Evolutionary conservation across 2,113 vertebrate genomes (phyloP), one percentile per base, ranked within the genome.

Genomic region (Pterocles orientalis): DNA sequence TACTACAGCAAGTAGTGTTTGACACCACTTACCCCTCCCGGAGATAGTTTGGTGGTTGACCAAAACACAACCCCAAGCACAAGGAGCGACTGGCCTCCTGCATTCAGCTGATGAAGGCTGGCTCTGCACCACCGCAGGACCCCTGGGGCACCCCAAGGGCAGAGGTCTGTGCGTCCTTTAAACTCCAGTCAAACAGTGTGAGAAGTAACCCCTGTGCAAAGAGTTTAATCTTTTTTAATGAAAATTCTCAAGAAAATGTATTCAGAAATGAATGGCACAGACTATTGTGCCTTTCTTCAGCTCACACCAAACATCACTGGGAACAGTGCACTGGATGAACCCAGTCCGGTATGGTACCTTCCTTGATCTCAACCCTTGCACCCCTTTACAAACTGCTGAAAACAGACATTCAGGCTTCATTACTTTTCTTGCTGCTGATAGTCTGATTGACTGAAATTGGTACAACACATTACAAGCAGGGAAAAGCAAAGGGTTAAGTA

Each of bases 61-160:
- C 90, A 94, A 88, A 93, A 87, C 72, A 81, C 45, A 83, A 56
- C 24, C 50, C 75, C 87, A 58, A 58, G 79, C 47, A 54, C 51
- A 53, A 88, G n/a, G 36, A 65, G 9, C 0, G 1, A 70, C 60
- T 66, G 0, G 1, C n/a, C 28, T 66, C 33, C 47, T 7, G 43
- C 2, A 0, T 24, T n/a, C 2, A 1, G 14, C 12, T 58, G 48
- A 51, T 58, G 25, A 36, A 68, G 21, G 48, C 41, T 76, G 62
- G 26, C 31, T 62, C 48, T 2, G 3, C 60, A 73, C 8, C 34
- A 17, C 57, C 3, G 1, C 23, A 24, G 70, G 24, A 60, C 16
- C 25, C 25, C 51, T 21, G 29, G 0, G 48, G 36, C 34, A 87
- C 29, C 29, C 6, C 2, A 2, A n/a, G 47, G 43, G 31, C 58